A percentile compares a stretch with the other conserved stretches of the same genome.
These are phyloP conservation scores for Haliaeetus leucogaster DNA, from an alignment of 2,113 vertebrate genomes.

Conservation along the genomic window DNA sequence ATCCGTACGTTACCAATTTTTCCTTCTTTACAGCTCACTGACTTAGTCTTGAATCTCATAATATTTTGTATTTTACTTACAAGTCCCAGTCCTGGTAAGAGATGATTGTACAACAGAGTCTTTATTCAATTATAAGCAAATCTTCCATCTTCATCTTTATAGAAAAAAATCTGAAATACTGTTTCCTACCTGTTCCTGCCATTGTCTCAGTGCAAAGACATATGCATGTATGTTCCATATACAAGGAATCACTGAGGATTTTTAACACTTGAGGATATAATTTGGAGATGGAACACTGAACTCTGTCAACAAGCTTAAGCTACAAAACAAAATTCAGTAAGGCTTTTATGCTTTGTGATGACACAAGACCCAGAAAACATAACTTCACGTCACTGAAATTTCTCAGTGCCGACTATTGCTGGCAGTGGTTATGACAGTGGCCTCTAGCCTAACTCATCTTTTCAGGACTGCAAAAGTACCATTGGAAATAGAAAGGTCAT, in stretches of 20 bases:
- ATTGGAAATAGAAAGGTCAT: neutral
- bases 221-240: rapidly evolving
- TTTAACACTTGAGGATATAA: neutral
- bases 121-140: neutral
- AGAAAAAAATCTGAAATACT: neutral
- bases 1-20: neutral
- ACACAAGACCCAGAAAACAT: neutral
- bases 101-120: neutral
- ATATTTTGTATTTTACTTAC: neutral
- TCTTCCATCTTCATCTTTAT: neutral
- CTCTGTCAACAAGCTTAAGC: neutral
- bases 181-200: neutral
- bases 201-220: neutral
- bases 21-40: neutral
- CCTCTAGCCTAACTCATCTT: neutral
- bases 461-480: neutral
- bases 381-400: neutral
- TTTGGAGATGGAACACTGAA: neutral
- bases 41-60: neutral
- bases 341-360: neutral
- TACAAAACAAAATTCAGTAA: neutral
- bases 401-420: neutral
- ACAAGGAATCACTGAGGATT: neutral
- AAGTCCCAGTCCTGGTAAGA: neutral
- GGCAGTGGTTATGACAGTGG: neutral